phyloP scores from a whole-genome alignment of 2,797 vertebrate genomes.

The Toxotes lorentzi region DNA sequence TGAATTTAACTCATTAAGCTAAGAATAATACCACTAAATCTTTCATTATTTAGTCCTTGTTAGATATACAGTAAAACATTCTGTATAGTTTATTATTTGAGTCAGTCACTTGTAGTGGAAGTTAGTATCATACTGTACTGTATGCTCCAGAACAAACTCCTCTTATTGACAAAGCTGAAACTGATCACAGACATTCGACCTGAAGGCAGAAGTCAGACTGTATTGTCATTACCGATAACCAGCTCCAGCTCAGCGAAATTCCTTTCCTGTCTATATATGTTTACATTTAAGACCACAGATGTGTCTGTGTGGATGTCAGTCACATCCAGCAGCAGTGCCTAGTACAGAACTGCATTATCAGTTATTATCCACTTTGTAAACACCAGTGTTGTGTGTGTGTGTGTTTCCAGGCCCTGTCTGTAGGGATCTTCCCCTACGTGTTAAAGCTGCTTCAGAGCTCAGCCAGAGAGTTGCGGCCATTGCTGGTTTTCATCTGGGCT shows the following conservation, averaged over 20 bases:
- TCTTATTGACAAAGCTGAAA: background rate
- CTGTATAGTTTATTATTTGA: background rate
- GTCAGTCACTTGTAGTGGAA: background rate
- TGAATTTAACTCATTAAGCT: background rate
- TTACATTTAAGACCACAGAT: background rate
- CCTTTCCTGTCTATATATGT: background rate
- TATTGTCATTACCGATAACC: background rate
- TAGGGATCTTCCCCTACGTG: slow-evolving; percentile 98
- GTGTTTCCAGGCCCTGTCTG: slow-evolving; percentile 91
- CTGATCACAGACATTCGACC: background rate
- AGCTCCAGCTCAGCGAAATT: background rate
- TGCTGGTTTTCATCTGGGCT: slow-evolving; percentile 99
- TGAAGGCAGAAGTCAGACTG: background rate
- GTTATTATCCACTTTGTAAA: slow-evolving; percentile 1
- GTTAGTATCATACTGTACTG: background rate
- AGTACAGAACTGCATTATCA: slow-evolving; percentile 1
- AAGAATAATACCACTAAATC: background rate
- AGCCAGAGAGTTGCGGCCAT: slow-evolving; percentile 94
- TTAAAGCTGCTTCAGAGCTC: slow-evolving; percentile 98
- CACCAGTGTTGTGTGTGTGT: slow-evolving; percentile 32
- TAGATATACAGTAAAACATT: background rate
- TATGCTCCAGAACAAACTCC: background rate
- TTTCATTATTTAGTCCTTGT: background rate
- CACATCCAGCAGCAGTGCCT: background rate
- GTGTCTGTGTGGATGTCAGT: background rate